Conservation (phyloP, 2,888 invertebrate species). For the Cryptophagus acutangulus region DNA sequence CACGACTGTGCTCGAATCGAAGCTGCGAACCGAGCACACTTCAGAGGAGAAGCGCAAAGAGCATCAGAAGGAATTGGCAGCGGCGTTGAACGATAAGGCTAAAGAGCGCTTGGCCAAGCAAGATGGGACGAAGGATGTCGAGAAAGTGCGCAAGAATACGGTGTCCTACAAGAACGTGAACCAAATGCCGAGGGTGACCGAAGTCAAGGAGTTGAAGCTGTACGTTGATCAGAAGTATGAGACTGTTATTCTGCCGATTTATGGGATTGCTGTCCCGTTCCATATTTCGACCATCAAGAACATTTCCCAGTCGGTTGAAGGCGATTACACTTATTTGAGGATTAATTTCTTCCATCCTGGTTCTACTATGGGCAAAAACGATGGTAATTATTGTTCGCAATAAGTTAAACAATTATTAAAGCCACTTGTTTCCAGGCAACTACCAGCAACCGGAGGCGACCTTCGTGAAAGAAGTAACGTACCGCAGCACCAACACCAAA, state of each 20-base stretch:
- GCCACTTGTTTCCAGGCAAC: conserved; percentile 51
- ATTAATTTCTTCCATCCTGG: conserved; percentile 99
- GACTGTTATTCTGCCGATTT: conserved; percentile 95
- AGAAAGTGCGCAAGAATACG: conserved; percentile 88
- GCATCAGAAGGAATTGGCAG: conserved; percentile 92
- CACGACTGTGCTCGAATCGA: conserved; percentile 88
- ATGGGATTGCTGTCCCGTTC: conserved; percentile 93
- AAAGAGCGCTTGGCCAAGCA: conserved; percentile 87
- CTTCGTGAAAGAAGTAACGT: conserved; percentile 98
- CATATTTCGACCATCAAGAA: conserved; percentile 99
- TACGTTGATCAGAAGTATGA: conserved; percentile 97
- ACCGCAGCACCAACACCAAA: conserved; percentile 94
- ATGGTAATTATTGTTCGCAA: conserved; percentile 49
- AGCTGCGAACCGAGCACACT: conserved; percentile 88
- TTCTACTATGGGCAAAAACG: conserved; percentile 90
- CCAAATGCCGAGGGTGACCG: conserved; percentile 90
- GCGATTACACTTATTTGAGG: conserved; percentile 96
- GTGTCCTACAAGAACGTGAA: conserved; percentile 89
- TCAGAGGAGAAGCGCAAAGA: conserved; percentile 96
- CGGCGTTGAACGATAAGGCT: conserved; percentile 86
- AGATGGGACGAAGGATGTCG: conserved; percentile 76
- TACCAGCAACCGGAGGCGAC: conserved; percentile 95
- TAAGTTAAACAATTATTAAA: conserved; percentile 2
- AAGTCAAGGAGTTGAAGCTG: conserved; percentile 88
- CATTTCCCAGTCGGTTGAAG: conserved; percentile 96